Evolutionary conservation across 2,888 invertebrate genomes (phyloP), one percentile per base, ranked within the genome.

Genomic region (Volucella bombylans): DNA sequence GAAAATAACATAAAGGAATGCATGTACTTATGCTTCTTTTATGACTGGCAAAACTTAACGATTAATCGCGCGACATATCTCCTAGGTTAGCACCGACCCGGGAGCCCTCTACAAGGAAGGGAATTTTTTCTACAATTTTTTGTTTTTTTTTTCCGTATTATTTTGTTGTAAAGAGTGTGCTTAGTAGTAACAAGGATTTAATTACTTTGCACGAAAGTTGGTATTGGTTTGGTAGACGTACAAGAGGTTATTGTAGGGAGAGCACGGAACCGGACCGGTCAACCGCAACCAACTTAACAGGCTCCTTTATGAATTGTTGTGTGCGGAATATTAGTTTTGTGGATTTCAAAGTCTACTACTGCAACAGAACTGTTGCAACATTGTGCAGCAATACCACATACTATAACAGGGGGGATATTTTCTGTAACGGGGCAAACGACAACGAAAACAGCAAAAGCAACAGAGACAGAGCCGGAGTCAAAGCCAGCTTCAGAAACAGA

Each of bases 251-350:
- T n/a, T 38, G 55, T 54, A 39, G 39, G n/a, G 38, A 57, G 38
- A 31, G 14, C 55, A 47, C 41, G 12, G n/a, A 6, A 31, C 31
- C 39, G 12, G 55, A 47, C 52, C 45, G 61, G 41, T 64, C 50
- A 79, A 83, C 79, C 61, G 64, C 82, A 74, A 61, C 73, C 68
- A 79, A 74, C 82, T 83, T 82, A 82, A 82, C 67, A 77, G 61
- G 61, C 61, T 55, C 54, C 68, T 78, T 65, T 83, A 69, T 79
- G 74, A 79, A 71, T 83, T 83, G 61, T 83, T 57, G 50, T 64
- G 62, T 57, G 57, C 73, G 54, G 54, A 83, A 74, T 79, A 79
- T 83, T 74, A 79, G 79, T 74, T 73, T 71, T 73, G 15, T 61
- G 49, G 61, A 49, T 77, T 67, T 49, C 31, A 31, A 65, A 74